Evolutionary conservation across 2,797 vertebrate genomes (phyloP), one percentile per base, ranked within the genome.

Genomic region (Epinephelus malabaricus): DNA sequence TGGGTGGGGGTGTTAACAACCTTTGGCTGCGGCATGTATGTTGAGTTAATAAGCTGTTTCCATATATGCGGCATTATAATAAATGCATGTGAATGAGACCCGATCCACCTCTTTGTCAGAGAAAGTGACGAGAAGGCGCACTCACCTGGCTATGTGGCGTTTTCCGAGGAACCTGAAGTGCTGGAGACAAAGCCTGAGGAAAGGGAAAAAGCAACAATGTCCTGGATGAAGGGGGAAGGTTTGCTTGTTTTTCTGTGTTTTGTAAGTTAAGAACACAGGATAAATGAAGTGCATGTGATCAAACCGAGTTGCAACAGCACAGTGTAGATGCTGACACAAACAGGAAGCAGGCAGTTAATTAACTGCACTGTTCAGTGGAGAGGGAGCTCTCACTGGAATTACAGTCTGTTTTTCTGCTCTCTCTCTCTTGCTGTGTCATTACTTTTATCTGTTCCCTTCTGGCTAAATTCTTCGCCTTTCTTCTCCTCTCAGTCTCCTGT

Each of bases 131-230:
- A 9, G 43, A 18, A 15, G 46, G 11, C 13, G 3, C 8, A 84
- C 93, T 96, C 95, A 99, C 98, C 97, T 98, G 89, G 98, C 96
- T 82, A 99, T 98, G 90, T 98, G 97, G 76, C 98, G 96, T 90
- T 99, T 99, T 74, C 98, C 98, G 18, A 99, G 93, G 74, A 99
- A 99, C 84, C 97, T 95, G 93, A 99, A 99, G 94, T 98, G 98
- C 92, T 99, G 98, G 68, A 99, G 97, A 93, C 98, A 99, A 72
- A 99, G 95, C 76, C 98, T 99, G 93, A 75, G 84, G 92, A 49
- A 56, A 78, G 30, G 58, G 21, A 47, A 43, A 46, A 79, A 10
- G n/a, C 8, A 71, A 47, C 65, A 70, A 46, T 5, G 49, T 47
- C 9, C 40, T 9, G 13, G 59, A 51, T 62, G 13, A 69, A 46